Base-by-base conservation (phyloP, 1,140 invertebrate species). In the Augochlora pura region DNA sequence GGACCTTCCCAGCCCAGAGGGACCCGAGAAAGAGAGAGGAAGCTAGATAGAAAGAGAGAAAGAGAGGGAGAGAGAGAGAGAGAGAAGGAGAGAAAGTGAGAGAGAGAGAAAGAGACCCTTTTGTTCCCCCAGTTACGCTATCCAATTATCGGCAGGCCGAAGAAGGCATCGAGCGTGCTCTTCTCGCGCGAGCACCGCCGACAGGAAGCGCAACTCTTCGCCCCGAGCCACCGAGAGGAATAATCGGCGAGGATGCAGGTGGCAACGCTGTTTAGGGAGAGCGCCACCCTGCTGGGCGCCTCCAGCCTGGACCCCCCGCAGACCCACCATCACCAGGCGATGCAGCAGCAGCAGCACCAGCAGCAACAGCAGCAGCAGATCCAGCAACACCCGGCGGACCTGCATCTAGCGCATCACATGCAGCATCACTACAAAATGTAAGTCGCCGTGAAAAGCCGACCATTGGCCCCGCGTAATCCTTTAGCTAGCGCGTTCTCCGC, bases 181-280 rank as follows among this genome's bases (percentile, higher is more conserved):
- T 23, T 59, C n/a, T 25, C 9, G n/a, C 14, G 59, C 23, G 59
- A 14, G 10, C 42, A 60, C n/a, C 9, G 10, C 21, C 64, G 74
- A 77, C 79, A 73, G 65, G 21, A n/a, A 7, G 46, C 27, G 57
- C n/a, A 32, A 59, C 39, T 69, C 23, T 27, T n/a, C 21, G 2
- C 27, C 12, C 49, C 14, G 10, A 14, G 14, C 10, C 42, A 46
- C 10, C 42, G 10, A 46, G 52, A 52, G 39, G 49, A 69, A 67
- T 64, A 65, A 57, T 21, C 21, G 25, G 69, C 79, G 38, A 89
- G 63, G 71, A 96, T 96, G 95, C 95, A 96, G 93, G 95, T 96
- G 89, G 95, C 95, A 87, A 95, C 95, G 91, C 89, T 96, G 88
- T 96, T 96, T 90, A 94, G 95, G 82, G 95, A 96, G 92, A 95